Evolutionary conservation across 2,888 invertebrate genomes (phyloP), one percentile per base, ranked within the genome.

Genomic region (Drosophila macrospina): DNA sequence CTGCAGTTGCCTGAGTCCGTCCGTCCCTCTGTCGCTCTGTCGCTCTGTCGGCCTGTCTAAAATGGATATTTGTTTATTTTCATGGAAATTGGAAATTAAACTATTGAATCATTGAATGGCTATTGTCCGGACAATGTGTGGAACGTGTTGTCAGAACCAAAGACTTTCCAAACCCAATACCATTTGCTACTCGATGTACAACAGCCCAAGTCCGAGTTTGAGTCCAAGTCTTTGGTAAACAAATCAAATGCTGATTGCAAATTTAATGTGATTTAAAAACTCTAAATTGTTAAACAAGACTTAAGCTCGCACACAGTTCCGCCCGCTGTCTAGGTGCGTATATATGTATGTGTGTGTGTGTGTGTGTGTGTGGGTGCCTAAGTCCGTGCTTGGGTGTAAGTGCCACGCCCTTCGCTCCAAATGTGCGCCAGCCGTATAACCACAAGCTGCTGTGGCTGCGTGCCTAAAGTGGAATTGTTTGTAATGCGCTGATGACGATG

Each of bases 391-490:
- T 59, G 52, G 32, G 36, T 57, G 30, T 47, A 4, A 30, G 10
- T 62, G 63, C 50, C 71, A 59, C 56, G 52, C 65, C 62, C 73
- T 45, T 4, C 36, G 28, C 50, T 47, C 54, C n/a, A 30, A 54
- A 36, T 44, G 34, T 41, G 55, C 62, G 60, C 16, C 56, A 57
- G 52, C 52, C 64, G 68, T 66, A 66, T 72, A 55, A 55, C 85
- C 85, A 75, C 88, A 85, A 87, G 74, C 79, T 87, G 69, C 59
- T 85, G 81, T 66, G 86, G 84, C 72, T 86, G 64, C 80, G 63
- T 72, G 70, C 74, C 79, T 75, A 77, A 85, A 87, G 86, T 85
- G 88, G 77, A 86, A 87, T 87, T 85, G 85, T 87, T 83, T 80
- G 85, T 87, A 85, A 87, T 87, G 83, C 83, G 78, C 69, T 73